A percentile compares a stretch with the other conserved stretches of the same genome.
These are phyloP conservation scores for Trichonephila clavipes DNA, from an alignment of 1,140 invertebrate genomes.

Conservation along the genomic window DNA sequence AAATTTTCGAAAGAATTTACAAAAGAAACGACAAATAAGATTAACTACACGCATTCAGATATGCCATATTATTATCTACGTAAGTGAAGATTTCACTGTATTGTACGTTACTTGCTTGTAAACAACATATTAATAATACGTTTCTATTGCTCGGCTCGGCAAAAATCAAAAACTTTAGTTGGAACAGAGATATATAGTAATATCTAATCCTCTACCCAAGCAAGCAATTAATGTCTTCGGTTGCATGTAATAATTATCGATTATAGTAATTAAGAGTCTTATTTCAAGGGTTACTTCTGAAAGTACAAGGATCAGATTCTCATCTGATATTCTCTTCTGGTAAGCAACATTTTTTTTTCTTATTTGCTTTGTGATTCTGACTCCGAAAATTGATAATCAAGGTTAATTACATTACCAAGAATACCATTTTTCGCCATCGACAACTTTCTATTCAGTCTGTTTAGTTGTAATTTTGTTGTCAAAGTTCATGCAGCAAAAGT, in stretches of 20 bases:
- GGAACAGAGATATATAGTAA: background rate
- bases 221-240: background rate
- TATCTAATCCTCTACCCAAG: background rate
- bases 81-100: too few species aligned
- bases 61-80: too few species aligned
- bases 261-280: slow-evolving; percentile 2
- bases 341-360: background rate
- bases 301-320: background rate
- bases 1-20: too few species aligned
- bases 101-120: too few species aligned
- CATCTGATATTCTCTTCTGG: background rate
- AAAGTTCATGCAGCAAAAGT: too few species aligned
- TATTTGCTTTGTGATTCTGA: background rate
- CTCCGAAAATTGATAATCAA: background rate
- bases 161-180: background rate
- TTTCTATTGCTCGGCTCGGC: background rate
- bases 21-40: too few species aligned
- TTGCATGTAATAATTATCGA: slow-evolving; percentile 4
- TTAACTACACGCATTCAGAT: too few species aligned
- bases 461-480: too few species aligned
- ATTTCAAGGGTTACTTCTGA: background rate
- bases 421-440: background rate
- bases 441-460: too few species aligned
- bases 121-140: too few species aligned
- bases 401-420: slow-evolving; percentile 6